Evolutionary conservation across 2,888 invertebrate genomes (phyloP).

Genomic region (Punctoribates punctum): DNA sequence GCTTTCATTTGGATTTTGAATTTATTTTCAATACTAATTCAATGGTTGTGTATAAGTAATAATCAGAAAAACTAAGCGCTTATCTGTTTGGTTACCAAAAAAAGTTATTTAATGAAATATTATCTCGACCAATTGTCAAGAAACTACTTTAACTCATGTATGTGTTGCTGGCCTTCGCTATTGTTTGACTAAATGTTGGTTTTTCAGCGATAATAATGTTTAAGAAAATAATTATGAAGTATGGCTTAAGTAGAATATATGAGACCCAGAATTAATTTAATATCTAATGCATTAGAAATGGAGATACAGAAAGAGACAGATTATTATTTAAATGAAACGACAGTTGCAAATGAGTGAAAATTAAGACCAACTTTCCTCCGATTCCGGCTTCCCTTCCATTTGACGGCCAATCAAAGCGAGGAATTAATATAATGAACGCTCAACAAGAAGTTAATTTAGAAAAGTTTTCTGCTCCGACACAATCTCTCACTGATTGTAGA

Average conservation of each 20-base stretch:
- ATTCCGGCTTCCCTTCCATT: background rate
- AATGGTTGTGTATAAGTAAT: too few species aligned
- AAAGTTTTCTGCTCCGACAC: background rate
- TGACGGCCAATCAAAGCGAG: conserved; percentile 1
- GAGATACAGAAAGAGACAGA: background rate
- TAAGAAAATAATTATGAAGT: conserved; percentile 7
- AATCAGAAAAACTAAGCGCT: background rate
- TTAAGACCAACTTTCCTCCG: conserved; percentile 1
- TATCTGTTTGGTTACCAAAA: background rate
- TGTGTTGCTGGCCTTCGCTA: conserved; percentile 22
- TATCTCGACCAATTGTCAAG: background rate
- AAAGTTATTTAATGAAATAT: too few species aligned
- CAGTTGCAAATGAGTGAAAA: conserved; percentile 1
- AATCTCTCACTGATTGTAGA: background rate
- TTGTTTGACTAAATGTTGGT: conserved; percentile 30
- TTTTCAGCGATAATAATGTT: conserved; percentile 1
- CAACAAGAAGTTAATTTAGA: conserved; percentile 31
- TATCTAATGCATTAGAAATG: background rate
- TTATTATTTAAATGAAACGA: background rate
- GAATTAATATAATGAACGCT: conserved; percentile 19
- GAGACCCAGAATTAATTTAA: conserved; percentile 21
- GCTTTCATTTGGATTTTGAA: too few species aligned
- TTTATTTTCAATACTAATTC: too few species aligned
- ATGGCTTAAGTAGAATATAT: conserved; percentile 4
- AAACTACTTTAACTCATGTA: background rate